These are phyloP conservation scores for Himalopsyche anomala DNA, from an alignment of 2,888 invertebrate species.

Conservation along the genomic window DNA sequence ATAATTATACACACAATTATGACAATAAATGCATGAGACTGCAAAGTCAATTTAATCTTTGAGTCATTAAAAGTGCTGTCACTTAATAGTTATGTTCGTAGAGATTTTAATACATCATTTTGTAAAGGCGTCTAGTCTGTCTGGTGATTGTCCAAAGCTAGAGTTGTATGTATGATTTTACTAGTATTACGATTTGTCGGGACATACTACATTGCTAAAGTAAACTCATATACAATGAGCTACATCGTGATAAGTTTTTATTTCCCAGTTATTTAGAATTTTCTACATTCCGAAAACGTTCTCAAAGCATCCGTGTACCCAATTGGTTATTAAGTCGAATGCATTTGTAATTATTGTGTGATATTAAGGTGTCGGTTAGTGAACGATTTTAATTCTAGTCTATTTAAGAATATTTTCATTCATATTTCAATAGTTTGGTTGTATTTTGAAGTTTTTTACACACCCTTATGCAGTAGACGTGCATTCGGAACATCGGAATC, in stretches of 20 bases:
- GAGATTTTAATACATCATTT: conserved; percentile 41
- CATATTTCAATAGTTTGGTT: background rate
- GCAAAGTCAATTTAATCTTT: background rate
- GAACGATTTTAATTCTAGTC: background rate
- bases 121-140: conserved; percentile 42
- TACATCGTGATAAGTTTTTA: background rate
- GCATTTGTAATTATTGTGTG: background rate
- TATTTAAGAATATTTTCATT: background rate
- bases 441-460: background rate
- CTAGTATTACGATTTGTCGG: conserved; percentile 28
- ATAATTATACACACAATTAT: background rate
- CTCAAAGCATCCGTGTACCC: conserved; percentile 4
- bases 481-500: background rate
- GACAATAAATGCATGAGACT: background rate
- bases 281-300: conserved; percentile 17
- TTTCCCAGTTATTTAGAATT: conserved; percentile 7
- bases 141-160: conserved; percentile 18
- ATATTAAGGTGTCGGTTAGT: background rate
- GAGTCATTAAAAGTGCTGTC: conserved; percentile 21
- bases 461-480: background rate
- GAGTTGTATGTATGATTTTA: background rate
- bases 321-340: conserved; percentile 18
- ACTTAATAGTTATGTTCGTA: conserved; percentile 5
- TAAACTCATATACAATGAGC: background rate
- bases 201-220: background rate